Base-by-base conservation (phyloP, 2,888 invertebrate genomes). In the Laspeyria flexula region DNA sequence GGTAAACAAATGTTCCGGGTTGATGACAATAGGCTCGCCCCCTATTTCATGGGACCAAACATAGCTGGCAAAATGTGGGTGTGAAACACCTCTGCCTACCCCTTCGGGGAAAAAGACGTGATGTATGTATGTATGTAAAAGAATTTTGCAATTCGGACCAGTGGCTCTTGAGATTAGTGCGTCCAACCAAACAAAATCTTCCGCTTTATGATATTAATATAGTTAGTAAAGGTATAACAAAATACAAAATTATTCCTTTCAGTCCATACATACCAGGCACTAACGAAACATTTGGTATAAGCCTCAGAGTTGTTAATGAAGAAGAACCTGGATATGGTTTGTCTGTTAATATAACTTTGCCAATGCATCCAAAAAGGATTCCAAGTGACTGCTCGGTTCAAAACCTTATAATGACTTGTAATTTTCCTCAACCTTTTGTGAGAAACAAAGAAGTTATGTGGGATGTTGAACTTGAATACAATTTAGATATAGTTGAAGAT, bases 291-390 rank as follows among this genome's bases (percentile, higher is more conserved):
- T 66, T 92, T 0, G 90, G 90, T 1, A 78, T 80, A 6, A 81
- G 65, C 46, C 70, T 93, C 0, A 82, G 65, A 1, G 74, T 90
- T 0, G 11, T 74, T 0, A 90, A 92, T 43, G 73, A 65, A 43
- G 85, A 82, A 44, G 92, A 92, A 60, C 90, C 92, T n/a, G 89
- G 89, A 0, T 90, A 86, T 30, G 88, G 85, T 6, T 86, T 86
- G 0, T 82, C 75, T 55, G 79, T 90, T 0, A 71, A 80, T 5
- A 60, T 92, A 1, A 65, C 68, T 0, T 55, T 91, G 0, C 88
- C 90, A 0, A 67, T 79, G 15, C 69, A 74, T 13, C 88, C 88
- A 0, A 81, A 80, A 51, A 73, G 90, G 44, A 74, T 90, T 0
- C 90, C 87, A 1, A 78, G 75, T 11, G 79, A 76, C 1, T 92